Evolutionary conservation across 2,113 vertebrate species (phyloP), one percentile per base, ranked within the genome.

Genomic region (Campylomormyrus tamandua): DNA sequence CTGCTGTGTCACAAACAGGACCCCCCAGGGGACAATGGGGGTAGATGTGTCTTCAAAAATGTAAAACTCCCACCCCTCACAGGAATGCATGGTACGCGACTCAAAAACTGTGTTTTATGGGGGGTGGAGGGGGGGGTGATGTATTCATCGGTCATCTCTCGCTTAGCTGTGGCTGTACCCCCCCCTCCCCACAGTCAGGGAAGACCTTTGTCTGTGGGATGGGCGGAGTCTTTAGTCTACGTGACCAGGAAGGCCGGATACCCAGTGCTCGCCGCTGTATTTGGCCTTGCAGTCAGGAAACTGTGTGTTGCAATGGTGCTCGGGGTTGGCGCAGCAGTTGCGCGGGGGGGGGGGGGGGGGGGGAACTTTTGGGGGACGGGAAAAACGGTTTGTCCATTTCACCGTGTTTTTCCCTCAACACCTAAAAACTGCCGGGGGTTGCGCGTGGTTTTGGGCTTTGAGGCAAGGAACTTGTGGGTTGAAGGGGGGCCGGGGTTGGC

Each of bases 371-470:
- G 80, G n/a, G 89, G 89, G 88, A 0, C 88, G 93, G 92, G 92
- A 92, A 96, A 96, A 96, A 96, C 94, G 94, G 95, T 96, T 96
- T 96, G 95, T 95, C 94, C 94, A 93, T 92, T 92, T 91, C 93
- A 92, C 92, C 90, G 87, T 94, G 93, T 96, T 95, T 96, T 96
- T 96, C 94, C 93, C 94, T 95, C 92, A 94, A 94, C 77, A 89
- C 92, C 94, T 95, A 96, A 96, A 96, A 95, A 96, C 92, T 95
- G 91, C 92, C 90, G n/a, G n/a, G n/a, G n/a, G n/a, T n/a, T n/a
- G n/a, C n/a, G n/a, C n/a, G n/a, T n/a, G n/a, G n/a, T n/a, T n/a
- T n/a, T n/a, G n/a, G n/a, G n/a, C n/a, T n/a, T n/a, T n/a, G n/a
- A n/a, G n/a, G n/a, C n/a, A n/a, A n/a, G n/a, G n/a, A n/a, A n/a